These are phyloP conservation scores for Ascidia mentula DNA, from an alignment of 23 tunicate species.

Conservation along the genomic window DNA sequence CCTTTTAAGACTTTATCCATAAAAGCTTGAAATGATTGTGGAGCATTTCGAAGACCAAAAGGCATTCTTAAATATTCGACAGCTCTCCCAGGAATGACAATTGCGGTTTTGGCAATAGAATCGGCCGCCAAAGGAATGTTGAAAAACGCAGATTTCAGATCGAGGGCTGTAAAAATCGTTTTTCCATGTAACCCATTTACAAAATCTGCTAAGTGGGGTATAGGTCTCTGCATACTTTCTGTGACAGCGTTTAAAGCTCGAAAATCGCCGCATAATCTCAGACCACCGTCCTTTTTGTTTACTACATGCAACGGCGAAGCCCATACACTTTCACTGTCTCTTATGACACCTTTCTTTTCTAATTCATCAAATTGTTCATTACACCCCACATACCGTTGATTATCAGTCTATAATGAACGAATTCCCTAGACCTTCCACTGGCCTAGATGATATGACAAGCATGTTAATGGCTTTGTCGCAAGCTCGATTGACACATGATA, in stretches of 20 bases:
- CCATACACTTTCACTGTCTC: too few relatives aligned
- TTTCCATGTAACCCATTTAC: not conserved
- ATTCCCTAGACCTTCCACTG: constrained; percentile 8
- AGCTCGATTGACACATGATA: not conserved
- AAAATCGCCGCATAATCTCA: too few relatives aligned
- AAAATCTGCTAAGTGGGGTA: too few relatives aligned
- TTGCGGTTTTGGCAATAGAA: not conserved
- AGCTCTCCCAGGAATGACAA: not conserved
- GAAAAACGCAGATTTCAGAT: not conserved
- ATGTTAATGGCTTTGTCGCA: constrained; percentile 1
- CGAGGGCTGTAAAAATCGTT: not conserved
- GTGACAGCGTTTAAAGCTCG: too few relatives aligned
- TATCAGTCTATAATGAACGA: constrained; percentile 11
- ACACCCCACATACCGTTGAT: not conserved
- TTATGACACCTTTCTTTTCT: too few relatives aligned
- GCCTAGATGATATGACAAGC: constrained; percentile 4
- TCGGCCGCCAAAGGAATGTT: not conserved
- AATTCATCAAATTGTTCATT: too few relatives aligned
- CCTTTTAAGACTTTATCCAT: not conserved
- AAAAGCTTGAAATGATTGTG: not conserved
- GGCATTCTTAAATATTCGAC: not conserved
- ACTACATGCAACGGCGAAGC: too few relatives aligned
- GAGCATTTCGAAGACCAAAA: not conserved
- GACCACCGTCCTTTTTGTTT: too few relatives aligned
- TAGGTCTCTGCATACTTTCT: too few relatives aligned